Base-by-base conservation (phyloP, 2,797 vertebrate species). In the Malacoraja senta region DNA sequence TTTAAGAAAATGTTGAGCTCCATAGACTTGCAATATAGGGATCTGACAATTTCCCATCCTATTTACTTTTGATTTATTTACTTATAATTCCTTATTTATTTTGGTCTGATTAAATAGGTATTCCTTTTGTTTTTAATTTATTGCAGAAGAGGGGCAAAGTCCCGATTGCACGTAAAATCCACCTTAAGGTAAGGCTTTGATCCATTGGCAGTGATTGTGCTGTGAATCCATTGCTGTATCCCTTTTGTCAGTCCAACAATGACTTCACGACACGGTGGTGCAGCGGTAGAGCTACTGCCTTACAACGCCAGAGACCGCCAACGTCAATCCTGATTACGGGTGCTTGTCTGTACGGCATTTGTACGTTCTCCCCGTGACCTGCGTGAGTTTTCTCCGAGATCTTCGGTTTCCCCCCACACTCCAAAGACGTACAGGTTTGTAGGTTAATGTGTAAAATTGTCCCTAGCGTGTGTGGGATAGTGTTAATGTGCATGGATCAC, bases 161-260 rank as follows among this genome's bases (percentile, higher is more conserved):
- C 38, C 10, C 90, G 2, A 58, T 76, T 76, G 90, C 90, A 53
- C 90, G 65, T 8, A 92, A 15, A 76, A 92, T 92, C 3, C 68
- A 15, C 8, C 68, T 92, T 2, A 92, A 92, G 90, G 90, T 92
- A 92, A 92, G 71, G 53, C 38, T 7, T 92, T 76, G 90, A 91
- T 10, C 38, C 7, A 72, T 3, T 86, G 29, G 13, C 35, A 21
- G n/a, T 17, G 19, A 72, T 44, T 71, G 65, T 35, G 19, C 21
- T 15, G 32, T 72, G 71, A 38, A 84, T 84, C 61, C 9, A 61
- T 84, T 84, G 32, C 8, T 19, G 61, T n/a, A 63, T 9, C n/a
- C 32, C 63, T 65, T 65, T 68, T 35, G 32, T 35, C 63, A 88
- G 17, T 32, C 6, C 2, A 68, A 2, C 19, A 88, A 88, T 32